phyloP scores from a whole-genome alignment of 2,113 vertebrate species.

The Phodopus roborovskii region DNA sequence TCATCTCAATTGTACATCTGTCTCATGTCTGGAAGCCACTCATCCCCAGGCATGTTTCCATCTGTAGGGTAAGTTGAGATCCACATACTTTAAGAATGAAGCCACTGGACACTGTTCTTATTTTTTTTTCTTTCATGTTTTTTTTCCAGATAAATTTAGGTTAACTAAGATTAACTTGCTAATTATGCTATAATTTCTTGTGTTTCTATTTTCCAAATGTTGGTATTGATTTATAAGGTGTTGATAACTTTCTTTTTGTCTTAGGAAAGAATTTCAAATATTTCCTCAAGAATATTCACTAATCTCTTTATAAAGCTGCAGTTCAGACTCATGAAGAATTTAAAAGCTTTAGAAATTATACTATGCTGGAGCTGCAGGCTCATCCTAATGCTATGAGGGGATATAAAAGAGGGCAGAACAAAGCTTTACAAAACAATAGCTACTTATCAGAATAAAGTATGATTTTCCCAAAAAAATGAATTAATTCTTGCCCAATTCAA shows the following conservation, averaged over 20 bases:
- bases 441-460: constrained; percentile 31
- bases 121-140: background rate
- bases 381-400: background rate
- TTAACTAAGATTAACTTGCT: constrained; percentile 29
- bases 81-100: background rate
- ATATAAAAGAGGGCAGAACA: background rate
- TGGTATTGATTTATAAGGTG: background rate
- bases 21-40: background rate
- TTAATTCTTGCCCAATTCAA: background rate
- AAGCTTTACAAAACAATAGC: background rate
- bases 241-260: background rate
- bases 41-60: background rate
- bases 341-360: background rate
- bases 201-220: constrained; percentile 16
- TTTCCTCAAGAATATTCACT: background rate
- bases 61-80: background rate
- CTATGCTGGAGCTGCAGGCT: background rate
- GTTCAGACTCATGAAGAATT: background rate
- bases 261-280: constrained; percentile 29
- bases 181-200: background rate
- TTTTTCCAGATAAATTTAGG: background rate
- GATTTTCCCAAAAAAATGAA: background rate
- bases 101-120: background rate
- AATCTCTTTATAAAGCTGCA: constrained; percentile 17
- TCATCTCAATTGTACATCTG: background rate